Conservation (phyloP, 2,888 invertebrate genomes). For the Pachliopta kotzebuea region DNA sequence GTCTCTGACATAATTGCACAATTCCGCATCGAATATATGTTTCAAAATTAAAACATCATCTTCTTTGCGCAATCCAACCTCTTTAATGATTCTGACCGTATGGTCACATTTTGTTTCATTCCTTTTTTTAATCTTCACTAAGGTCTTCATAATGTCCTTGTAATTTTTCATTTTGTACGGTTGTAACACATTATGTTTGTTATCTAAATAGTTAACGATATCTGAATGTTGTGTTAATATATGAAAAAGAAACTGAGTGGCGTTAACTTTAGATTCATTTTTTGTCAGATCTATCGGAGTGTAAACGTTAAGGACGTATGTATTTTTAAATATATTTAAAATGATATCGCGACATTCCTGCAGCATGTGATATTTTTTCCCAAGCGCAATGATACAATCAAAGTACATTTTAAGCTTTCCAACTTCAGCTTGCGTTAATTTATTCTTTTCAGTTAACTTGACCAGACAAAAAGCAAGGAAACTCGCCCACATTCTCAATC, state of each 20-base stretch:
- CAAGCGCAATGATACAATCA: slow-evolving; percentile 53
- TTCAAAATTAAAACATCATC: slow-evolving; percentile 69
- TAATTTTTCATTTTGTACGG: slow-evolving; percentile 80
- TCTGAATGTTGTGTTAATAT: slow-evolving; percentile 52
- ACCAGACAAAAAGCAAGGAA: slow-evolving; percentile 65
- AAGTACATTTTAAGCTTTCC: slow-evolving; percentile 54
- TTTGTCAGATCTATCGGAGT: slow-evolving; percentile 57
- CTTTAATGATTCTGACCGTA: slow-evolving; percentile 65
- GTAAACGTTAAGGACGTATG: slow-evolving; percentile 63
- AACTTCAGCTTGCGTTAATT: slow-evolving; percentile 47
- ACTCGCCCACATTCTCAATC: slow-evolving; percentile 65
- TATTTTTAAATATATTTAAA: slow-evolving; percentile 59
- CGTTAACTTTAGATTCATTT: slow-evolving; percentile 45
- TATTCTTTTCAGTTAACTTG: slow-evolving; percentile 54
- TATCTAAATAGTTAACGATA: slow-evolving; percentile 54
- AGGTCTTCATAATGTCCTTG: slow-evolving; percentile 61
- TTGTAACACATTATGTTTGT: slow-evolving; percentile 58
- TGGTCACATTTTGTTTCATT: slow-evolving; percentile 56
- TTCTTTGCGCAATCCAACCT: slow-evolving; percentile 57
- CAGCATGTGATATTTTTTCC: slow-evolving; percentile 53
- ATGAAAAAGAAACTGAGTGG: slow-evolving; percentile 60
- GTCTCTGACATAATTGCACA: slow-evolving; percentile 58
- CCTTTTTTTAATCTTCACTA: slow-evolving; percentile 69
- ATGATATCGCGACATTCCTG: slow-evolving; percentile 56
- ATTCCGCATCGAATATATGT: slow-evolving; percentile 56